Conservation (phyloP, 2,797 vertebrate species). For the Sebastes jordani region DNA sequence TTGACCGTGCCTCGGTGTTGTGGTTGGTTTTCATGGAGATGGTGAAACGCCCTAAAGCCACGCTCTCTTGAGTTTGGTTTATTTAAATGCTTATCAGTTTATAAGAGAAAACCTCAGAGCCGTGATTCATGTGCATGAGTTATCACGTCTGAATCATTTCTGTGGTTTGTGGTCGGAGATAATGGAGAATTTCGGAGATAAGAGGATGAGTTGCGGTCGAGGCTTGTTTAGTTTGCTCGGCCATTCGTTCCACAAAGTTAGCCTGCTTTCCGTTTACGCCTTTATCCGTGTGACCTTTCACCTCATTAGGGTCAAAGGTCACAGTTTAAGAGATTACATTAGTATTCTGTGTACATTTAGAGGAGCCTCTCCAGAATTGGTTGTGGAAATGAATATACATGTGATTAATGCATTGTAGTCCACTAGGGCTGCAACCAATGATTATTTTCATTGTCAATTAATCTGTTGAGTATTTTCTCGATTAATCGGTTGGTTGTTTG, state of each 20-base stretch:
- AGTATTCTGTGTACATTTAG: background rate
- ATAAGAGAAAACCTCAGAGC: conserved; percentile 2
- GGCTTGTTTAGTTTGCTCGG: conserved; percentile 31
- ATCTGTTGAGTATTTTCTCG: too few species aligned
- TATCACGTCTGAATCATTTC: conserved; percentile 15
- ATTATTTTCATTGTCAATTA: too few species aligned
- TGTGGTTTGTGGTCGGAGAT: conserved; percentile 38
- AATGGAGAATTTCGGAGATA: conserved; percentile 11
- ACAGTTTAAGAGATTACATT: conserved; percentile 1
- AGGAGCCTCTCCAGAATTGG: background rate
- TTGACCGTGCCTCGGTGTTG: background rate
- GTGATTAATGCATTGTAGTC: background rate
- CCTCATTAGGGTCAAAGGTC: conserved; percentile 33
- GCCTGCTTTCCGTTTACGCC: conserved; percentile 6
- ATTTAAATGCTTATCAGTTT: conserved; percentile 5
- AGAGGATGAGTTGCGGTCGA: conserved; percentile 37
- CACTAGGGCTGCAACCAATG: too few species aligned
- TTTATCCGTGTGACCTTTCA: conserved; percentile 51
- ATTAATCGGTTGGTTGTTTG: too few species aligned
- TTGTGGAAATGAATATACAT: background rate
- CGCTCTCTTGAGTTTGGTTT: background rate
- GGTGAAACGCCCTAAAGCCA: background rate
- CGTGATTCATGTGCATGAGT: conserved; percentile 11
- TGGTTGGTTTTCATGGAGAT: conserved; percentile 13
- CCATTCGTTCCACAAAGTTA: conserved; percentile 9